Base-by-base conservation (phyloP, 2,888 invertebrate species). In the Antitype chi region DNA sequence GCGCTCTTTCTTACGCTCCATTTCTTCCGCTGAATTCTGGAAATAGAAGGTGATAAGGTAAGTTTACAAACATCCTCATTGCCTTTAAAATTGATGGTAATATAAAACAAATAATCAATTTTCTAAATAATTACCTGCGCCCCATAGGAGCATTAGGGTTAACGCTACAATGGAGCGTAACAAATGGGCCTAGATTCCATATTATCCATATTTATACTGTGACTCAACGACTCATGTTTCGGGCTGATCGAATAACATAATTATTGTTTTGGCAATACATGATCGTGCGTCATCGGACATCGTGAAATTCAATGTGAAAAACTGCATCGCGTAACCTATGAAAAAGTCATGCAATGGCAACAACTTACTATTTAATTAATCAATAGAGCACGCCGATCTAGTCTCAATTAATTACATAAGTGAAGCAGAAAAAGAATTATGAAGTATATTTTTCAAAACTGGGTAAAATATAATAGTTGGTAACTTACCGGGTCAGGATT, bases 1-100 rank as follows among this genome's bases (percentile, higher is more conserved):
- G 88, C 98, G 98, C 93, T 99, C 99, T 92, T 99, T 99, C 93
- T 98, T 99, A 82, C 98, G 98, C 94, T 99, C 99, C 98, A 99
- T 99, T 95, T 99, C 99, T 88, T 99, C 98, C 74, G 98, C 97
- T 13, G 98, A 97, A 91, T 98, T 98, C 99, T 99, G 93, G 49
- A 91, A 70, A 38, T 57, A 23, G 17, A 57, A 17, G 11, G 15
- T 43, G 11, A 8, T 11, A 9, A 7, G 20, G n/a, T 68, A 53
- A 8, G 47, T 20, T 28, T 13, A 23, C 28, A 20, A 1, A 59
- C 17, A 8, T 28, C 28, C 17, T 28, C 17, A 17, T 8, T 25
- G 8, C 32, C 5, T 32, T 68, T 25, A 4, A 38, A 68, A 68
- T 55, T 38, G 13, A 62, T 7, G 9, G 23, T 67, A 3, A 55